Percentiles rank a stretch among this genome's conserved stretches.
phyloP scores from a whole-genome alignment of 2,113 vertebrate species.

The Cepphus grylle region DNA sequence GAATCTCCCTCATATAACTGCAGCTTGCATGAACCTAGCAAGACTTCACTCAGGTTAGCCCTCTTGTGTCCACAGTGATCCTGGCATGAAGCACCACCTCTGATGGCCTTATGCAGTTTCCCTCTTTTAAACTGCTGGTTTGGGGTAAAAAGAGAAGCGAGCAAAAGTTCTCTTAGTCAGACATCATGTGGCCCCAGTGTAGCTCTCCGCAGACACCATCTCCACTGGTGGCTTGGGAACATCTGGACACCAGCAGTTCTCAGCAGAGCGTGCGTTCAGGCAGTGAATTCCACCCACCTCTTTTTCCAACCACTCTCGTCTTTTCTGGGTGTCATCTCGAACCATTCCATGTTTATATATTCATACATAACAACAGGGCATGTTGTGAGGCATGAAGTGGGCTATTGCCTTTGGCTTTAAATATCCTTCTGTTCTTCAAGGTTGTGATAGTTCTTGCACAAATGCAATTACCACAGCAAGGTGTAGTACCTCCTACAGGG shows the following conservation, averaged over 20 bases:
- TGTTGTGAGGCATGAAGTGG: not conserved
- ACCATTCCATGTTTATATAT: not conserved
- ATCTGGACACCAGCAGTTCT: not conserved
- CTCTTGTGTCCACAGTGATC: not conserved
- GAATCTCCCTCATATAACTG: not conserved
- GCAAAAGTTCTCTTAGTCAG: not conserved
- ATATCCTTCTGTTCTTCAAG: not conserved
- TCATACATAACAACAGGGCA: not conserved
- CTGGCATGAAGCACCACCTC: not conserved
- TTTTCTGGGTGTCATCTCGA: not conserved
- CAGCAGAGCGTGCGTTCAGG: accelerated
- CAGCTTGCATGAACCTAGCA: not conserved
- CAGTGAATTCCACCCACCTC: not conserved
- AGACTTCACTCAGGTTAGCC: accelerated
- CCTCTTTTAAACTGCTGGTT: not conserved
- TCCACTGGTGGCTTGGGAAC: not conserved
- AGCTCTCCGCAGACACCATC: not conserved
- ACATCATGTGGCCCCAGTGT: not conserved
- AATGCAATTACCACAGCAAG: not conserved
- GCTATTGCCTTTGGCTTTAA: not conserved
- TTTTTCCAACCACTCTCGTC: not conserved
- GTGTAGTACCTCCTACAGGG: not conserved
- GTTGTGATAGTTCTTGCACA: not conserved
- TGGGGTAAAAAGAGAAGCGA: not conserved
- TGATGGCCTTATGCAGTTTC: not conserved